Evolutionary conservation across 2,888 invertebrate species (phyloP), one percentile per base, ranked within the genome.

Genomic region (Serrognathus titanus): DNA sequence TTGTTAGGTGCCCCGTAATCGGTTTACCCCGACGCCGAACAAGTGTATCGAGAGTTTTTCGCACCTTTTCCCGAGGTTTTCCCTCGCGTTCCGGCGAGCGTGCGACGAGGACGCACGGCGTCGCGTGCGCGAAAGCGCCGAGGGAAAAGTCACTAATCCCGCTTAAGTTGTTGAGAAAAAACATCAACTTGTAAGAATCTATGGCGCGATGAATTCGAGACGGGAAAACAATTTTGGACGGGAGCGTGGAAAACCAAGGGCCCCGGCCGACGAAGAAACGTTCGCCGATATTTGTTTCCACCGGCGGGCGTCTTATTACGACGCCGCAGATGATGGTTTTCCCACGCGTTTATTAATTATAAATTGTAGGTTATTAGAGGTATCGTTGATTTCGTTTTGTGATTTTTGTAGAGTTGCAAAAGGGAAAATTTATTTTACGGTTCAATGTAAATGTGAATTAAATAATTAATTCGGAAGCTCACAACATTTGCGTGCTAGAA

Each of bases 1-100:
- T 62, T 61, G 57, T 57, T 64, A 56, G 24, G 24, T n/a, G 57
- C 57, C 2, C 53, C 52, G 57, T 64, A 64, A 64, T 64, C 64
- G 63, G 63, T 62, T 64, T 63, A 64, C 51, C 56, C 13, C 13
- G 16, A 5, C 24, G 24, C 24, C 57, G 60, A 60, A 64, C 63
- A 63, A 64, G 64, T 64, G 64, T 64, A 63, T 62, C 63, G 2
- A 8, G 43, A 43, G 20, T 16, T 43, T 43, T 43, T 43, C 43
- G 43, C 43, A 13, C 13, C 43, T 13, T 43, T 20, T 16, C 12
- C 43, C 12, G 24, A 7, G 24, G 24, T 31, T 5, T 31, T 31
- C 20, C 43, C 13, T n/a, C n/a, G n/a, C n/a, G n/a, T n/a, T n/a
- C 13, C 41, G n/a, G 41, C 12, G 43, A n/a, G 16, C 6, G 9